Base-by-base conservation (phyloP, 2,797 vertebrate genomes). In the Halcyon badia region DNA sequence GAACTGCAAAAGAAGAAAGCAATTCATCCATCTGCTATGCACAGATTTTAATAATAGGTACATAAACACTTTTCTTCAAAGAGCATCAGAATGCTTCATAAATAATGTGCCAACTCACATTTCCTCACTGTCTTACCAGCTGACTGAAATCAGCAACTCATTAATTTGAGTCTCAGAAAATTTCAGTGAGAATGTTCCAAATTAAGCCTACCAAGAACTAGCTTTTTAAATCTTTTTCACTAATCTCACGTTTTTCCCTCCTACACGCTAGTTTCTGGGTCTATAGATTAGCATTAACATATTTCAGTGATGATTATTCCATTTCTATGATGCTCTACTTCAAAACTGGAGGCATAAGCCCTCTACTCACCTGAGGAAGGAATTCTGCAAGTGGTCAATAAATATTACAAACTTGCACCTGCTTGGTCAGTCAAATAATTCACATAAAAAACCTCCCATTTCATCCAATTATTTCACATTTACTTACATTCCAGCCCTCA, bases 21-120 rank as follows among this genome's bases (percentile, higher is more conserved):
- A 11, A 66, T 78, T 84, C 26, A 80, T 69, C 54, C 44, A 85
- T 85, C 64, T 92, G 78, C 26, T 86, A 75, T 25, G n/a, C 58
- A 86, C 21, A 83, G 51, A 70, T 80, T 91, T 92, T 76, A 90
- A 56, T 51, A 89, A 79, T 7, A 92, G 46, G 76, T 78, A 89
- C n/a, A 89, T 16, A 65, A 84, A 71, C 46, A 58, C 14, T 88
- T 82, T 46, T 58, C 52, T 87, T 88, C 57, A 52, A 87, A 79
- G 35, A 69, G 5, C 24, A 85, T 71, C 75, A 75, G 33, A 94
- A 80, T 6, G 14, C 14, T 87, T 92, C 52, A 80, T 35, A 81
- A 94, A 61, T 60, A 82, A 92, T 4, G 14, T 49, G 64, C 15
- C 70, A 92, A 31, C 25, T 57, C 62, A 58, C 33, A 73, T 24